Evolutionary conservation across 2,113 vertebrate species (phyloP).

Genomic region (Crotalus helleri): DNA sequence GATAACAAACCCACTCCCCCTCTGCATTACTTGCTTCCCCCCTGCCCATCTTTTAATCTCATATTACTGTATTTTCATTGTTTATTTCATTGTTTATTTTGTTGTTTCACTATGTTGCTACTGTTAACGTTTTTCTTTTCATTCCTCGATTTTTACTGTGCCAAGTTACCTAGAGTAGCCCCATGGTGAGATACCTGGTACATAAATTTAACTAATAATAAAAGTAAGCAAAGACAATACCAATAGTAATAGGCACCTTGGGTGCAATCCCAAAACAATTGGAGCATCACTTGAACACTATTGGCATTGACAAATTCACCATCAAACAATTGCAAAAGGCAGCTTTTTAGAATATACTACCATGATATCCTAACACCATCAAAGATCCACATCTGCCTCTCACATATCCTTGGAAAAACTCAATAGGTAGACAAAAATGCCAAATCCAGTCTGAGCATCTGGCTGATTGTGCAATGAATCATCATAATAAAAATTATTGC

Average conservation of each 20-base stretch:
- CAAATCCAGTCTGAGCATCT: background rate
- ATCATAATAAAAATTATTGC: background rate
- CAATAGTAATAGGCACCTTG: background rate
- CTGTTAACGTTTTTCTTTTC: background rate
- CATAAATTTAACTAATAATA: background rate
- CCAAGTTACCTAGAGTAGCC: background rate
- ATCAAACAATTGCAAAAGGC: background rate
- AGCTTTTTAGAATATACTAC: background rate
- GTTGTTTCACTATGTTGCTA: background rate
- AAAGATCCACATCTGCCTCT: background rate
- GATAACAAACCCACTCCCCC: background rate
- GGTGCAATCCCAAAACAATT: background rate
- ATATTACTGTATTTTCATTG: background rate
- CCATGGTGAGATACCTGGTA: background rate
- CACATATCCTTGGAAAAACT: background rate
- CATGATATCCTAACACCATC: background rate
- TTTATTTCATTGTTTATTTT: background rate
- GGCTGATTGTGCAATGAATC: background rate
- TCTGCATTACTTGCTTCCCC: background rate
- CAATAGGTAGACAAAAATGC: background rate
- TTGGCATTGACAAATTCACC: background rate
- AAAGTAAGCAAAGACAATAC: background rate
- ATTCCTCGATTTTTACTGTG: background rate
- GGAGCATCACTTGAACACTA: background rate
- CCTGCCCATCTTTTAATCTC: background rate